Base-by-base conservation (phyloP, 2,888 invertebrate species). In the Drosophila mercatorum region DNA sequence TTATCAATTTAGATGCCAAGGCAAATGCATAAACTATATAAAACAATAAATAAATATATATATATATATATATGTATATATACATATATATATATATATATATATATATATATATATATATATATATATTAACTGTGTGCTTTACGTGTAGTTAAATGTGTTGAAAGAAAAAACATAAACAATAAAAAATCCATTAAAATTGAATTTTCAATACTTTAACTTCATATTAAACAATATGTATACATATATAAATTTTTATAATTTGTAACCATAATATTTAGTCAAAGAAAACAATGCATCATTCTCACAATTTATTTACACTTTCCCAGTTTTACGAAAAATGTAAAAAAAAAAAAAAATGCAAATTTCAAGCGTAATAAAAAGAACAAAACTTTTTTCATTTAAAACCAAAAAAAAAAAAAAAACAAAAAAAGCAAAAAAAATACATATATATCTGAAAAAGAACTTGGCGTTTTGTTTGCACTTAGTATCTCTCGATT, bases 281-380 rank as follows among this genome's bases (percentile, higher is more conserved):
- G 80, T 78, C 67, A 28, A 47, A 68, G 22, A 80, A 72, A 28
- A 28, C 71, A 82, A 67, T 73, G 86, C 90, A 85, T 82, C 73
- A 85, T 75, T 88, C 88, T 85, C 84, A 85, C 84, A 82, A 85
- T 73, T 85, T 88, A 89, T 85, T 85, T 85, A 85, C 84, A 89
- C 89, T 22, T 31, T 31, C 44, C 57, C 57, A 31, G 34, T 84
- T 82, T 88, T 89, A 90, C 78, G 73, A 81, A 81, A 81, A 80
- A 89, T 88, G 85, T 89, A 88, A 89, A 82, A 81, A 72, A 60
- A 72, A 60, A 72, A 17, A 17, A 69, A 80, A 65, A 65, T 59
- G 65, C 72, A 75, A 78, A 43, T 55, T 76, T 78, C 66, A 77
- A 79, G 66, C 76, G 68, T 78, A 84, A 87, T 76, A 81, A 87